Conservation (phyloP, 2,797 vertebrate genomes). For the Lemur catta region DNA sequence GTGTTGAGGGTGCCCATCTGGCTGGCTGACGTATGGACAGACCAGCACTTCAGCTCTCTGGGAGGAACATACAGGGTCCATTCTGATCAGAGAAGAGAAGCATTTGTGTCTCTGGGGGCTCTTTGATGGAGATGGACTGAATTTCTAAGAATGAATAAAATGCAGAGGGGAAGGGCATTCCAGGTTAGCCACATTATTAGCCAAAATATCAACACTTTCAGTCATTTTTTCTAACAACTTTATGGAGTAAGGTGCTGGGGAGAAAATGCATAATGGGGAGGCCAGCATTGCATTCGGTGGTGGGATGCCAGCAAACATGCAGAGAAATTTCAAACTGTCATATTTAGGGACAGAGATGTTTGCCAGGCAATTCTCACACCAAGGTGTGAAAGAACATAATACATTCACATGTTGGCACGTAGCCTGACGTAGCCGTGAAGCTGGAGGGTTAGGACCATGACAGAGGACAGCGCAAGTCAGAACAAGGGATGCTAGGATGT, state of each 20-base stretch:
- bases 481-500: rapidly evolving
- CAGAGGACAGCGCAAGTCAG: rapidly evolving
- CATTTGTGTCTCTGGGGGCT: background rate
- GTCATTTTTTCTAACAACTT: background rate
- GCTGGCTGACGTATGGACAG: background rate
- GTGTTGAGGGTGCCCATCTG: rapidly evolving
- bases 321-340: background rate
- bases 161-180: background rate
- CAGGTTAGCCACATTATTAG: no score
- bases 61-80: rapidly evolving
- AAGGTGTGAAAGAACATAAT: rapidly evolving
- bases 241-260: background rate
- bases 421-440: rapidly evolving
- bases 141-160: background rate
- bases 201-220: background rate
- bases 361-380: background rate
- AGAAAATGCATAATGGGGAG: background rate
- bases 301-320: background rate
- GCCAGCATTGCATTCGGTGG: no score
- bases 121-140: background rate
- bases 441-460: background rate
- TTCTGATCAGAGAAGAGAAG: background rate
- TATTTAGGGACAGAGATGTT: background rate
- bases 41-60: rapidly evolving
- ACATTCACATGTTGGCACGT: background rate